phyloP scores from a whole-genome alignment of 2,888 invertebrate species.

The Liposcelis brunnea region DNA sequence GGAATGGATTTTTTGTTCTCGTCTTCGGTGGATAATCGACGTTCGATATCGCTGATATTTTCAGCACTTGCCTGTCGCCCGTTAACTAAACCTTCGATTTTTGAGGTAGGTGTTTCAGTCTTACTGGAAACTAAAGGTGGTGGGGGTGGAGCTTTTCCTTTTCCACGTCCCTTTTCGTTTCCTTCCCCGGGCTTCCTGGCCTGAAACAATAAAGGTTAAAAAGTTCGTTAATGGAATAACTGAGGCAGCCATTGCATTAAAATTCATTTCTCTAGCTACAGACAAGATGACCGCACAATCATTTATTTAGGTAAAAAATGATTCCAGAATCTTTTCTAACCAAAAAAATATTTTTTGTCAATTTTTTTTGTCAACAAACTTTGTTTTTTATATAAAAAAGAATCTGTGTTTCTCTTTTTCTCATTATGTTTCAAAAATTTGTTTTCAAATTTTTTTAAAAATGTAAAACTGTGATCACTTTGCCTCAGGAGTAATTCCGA shows the following conservation, averaged over 20 bases:
- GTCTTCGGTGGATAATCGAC: constrained; percentile 4
- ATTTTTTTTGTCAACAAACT: no score
- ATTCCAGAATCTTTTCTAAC: no score
- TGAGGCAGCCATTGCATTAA: no score
- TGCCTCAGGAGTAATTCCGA: background rate
- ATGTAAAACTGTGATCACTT: no score
- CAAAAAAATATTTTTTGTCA: no score
- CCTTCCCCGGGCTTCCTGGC: constrained; percentile 13
- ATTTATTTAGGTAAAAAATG: no score
- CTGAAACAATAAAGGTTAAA: constrained; percentile 4
- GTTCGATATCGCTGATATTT: constrained; percentile 11
- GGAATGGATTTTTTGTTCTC: constrained; percentile 8
- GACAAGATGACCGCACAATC: no score
- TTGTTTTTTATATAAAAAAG: no score
- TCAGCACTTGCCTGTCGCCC: constrained; percentile 14
- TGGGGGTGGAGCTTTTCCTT: constrained; percentile 20
- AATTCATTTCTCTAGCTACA: no score
- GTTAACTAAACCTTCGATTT: constrained; percentile 6
- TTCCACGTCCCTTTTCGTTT: constrained; percentile 24
- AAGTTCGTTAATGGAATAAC: constrained; percentile 1
- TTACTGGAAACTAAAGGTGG: constrained; percentile 6
- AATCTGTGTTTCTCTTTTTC: no score
- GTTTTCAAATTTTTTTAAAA: no score
- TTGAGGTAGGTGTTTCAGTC: constrained; percentile 7
- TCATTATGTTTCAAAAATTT: no score